phyloP scores from a whole-genome alignment of 2,113 vertebrate genomes.

The Halcyon senegalensis region DNA sequence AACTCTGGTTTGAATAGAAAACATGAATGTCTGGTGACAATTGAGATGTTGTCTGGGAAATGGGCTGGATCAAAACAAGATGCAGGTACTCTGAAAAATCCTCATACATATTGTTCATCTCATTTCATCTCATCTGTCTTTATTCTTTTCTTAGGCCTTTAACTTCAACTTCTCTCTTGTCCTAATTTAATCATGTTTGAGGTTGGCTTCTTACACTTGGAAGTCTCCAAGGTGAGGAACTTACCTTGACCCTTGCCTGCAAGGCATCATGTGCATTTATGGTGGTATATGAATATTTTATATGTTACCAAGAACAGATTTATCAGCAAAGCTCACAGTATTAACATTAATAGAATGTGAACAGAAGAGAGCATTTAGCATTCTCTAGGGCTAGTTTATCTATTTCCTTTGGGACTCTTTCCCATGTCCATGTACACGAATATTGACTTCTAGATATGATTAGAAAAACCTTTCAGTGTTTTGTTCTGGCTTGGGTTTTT shows the following conservation, averaged over 20 bases:
- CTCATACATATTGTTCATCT: neutral
- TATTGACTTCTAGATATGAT: neutral
- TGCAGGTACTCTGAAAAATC: neutral
- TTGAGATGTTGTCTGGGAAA: neutral
- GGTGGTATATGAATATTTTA: neutral
- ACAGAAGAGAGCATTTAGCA: neutral
- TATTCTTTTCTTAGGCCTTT: neutral
- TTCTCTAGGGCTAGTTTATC: neutral
- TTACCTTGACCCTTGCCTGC: neutral
- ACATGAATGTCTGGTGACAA: neutral
- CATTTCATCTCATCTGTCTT: neutral
- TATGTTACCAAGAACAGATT: neutral
- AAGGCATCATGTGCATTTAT: neutral
- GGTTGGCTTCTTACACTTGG: neutral
- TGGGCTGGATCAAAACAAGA: neutral
- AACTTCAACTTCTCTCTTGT: neutral
- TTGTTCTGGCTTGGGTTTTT: too few species aligned
- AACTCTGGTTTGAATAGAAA: neutral
- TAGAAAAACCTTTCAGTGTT: neutral
- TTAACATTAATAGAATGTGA: neutral
- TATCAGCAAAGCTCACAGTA: neutral
- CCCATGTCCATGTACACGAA: neutral
- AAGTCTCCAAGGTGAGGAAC: neutral
- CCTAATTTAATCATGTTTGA: neutral
- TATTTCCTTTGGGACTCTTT: neutral